Percentiles rank a stretch among this genome's conserved stretches.
Conservation (phyloP, 2,113 vertebrate species). For the Cettia cetti region DNA sequence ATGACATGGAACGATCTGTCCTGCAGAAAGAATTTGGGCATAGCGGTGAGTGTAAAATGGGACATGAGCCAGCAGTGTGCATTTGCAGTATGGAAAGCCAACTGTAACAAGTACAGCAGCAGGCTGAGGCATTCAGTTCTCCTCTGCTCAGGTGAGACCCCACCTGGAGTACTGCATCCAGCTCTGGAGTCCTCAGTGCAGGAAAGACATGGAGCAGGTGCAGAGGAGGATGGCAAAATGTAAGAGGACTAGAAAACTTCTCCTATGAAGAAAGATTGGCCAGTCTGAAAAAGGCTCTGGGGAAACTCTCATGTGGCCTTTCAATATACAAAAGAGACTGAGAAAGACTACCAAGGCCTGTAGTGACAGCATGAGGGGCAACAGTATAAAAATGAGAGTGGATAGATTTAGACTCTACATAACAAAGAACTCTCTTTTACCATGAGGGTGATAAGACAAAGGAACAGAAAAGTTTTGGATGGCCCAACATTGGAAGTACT, state of each 20-base stretch:
- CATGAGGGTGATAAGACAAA: neutral
- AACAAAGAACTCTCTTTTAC: neutral
- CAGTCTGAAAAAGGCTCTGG: neutral
- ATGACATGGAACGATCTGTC: neutral
- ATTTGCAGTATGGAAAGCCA: neutral
- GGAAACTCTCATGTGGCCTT: neutral
- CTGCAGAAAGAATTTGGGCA: neutral
- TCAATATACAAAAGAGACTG: neutral
- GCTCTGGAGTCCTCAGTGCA: neutral
- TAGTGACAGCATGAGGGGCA: neutral
- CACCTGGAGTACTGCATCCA: neutral
- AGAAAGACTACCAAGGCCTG: neutral
- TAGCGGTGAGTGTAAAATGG: neutral
- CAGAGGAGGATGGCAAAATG: neutral
- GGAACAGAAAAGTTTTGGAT: neutral
- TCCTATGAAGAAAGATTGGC: neutral
- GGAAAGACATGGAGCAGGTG: neutral
- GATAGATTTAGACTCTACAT: neutral
- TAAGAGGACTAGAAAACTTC: neutral
- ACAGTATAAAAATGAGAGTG: neutral
- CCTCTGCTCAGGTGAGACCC: neutral
- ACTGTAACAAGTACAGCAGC: neutral
- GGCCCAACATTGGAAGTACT: neutral
- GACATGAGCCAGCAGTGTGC: neutral
- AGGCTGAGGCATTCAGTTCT: neutral